Percentiles rank a stretch among this genome's conserved stretches.
Evolutionary conservation across 2,113 vertebrate genomes (phyloP).

Genomic region (Paratilapia polleni): DNA sequence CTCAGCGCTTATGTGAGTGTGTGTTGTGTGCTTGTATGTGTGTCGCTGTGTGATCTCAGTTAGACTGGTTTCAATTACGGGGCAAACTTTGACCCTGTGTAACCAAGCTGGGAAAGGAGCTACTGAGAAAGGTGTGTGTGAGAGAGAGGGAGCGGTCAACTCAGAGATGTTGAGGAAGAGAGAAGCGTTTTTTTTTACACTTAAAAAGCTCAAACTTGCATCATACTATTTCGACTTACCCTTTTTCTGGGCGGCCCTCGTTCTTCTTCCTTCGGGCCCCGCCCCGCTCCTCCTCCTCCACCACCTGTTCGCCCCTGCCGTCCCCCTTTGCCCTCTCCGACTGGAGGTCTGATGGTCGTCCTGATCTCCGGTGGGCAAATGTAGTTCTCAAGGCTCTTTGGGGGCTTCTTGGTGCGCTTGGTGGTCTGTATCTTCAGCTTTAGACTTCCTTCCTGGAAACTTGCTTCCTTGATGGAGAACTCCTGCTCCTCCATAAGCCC

Average conservation of each 20-base stretch:
- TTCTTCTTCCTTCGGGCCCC: slow-evolving; percentile 89
- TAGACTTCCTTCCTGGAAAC: slow-evolving; percentile 96
- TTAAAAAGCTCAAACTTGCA: background rate
- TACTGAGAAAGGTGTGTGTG: slow-evolving; percentile 29
- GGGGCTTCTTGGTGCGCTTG: slow-evolving; percentile 97
- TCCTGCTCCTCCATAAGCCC: slow-evolving; percentile 93
- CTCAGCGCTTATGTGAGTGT: slow-evolving; percentile 58
- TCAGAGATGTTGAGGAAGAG: slow-evolving; percentile 24
- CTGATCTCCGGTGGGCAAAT: slow-evolving; percentile 98
- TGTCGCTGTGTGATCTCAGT: slow-evolving; percentile 64
- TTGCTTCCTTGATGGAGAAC: slow-evolving; percentile 99
- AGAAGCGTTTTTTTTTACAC: background rate
- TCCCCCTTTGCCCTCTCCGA: slow-evolving; percentile 85
- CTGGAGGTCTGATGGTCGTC: slow-evolving; percentile 94
- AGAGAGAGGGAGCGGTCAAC: background rate
- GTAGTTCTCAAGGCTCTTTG: slow-evolving; percentile 98
- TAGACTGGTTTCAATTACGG: slow-evolving; percentile 78
- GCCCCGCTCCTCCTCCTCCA: slow-evolving; percentile 84
- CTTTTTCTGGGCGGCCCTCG: slow-evolving; percentile 92
- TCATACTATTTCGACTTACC: slow-evolving; percentile 77
- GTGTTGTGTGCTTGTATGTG: slow-evolving; percentile 37
- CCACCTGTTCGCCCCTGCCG: slow-evolving; percentile 85
- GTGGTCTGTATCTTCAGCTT: slow-evolving; percentile 99
- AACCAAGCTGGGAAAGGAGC: slow-evolving; percentile 61
- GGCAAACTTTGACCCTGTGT: slow-evolving; percentile 79